Percentiles rank a stretch among this genome's conserved stretches.
phyloP scores from a whole-genome alignment of 2,888 invertebrate species.

The Mesopsocus fuscifrons region DNA sequence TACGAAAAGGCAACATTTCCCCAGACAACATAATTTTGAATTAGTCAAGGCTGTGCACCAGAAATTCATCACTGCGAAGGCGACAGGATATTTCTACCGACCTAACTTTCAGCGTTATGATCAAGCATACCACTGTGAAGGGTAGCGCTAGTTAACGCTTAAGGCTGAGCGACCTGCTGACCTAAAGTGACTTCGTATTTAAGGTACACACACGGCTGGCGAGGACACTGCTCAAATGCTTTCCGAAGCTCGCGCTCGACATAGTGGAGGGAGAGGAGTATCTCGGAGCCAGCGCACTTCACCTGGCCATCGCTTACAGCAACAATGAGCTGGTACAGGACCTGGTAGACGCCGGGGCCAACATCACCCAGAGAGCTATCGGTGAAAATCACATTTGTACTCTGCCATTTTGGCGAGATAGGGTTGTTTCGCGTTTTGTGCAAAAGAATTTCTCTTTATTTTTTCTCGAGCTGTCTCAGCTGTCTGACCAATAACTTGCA shows the following conservation, averaged over 20 bases:
- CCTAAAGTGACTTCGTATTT: no score
- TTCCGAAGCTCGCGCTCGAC: conserved; percentile 77
- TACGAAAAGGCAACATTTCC: conserved; percentile 3
- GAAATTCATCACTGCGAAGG: conserved; percentile 1
- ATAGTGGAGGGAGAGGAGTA: conserved; percentile 97
- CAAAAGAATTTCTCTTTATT: not conserved
- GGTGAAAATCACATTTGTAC: no score
- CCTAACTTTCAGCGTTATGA: not conserved
- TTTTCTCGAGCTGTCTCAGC: no score
- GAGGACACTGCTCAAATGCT: conserved; percentile 73
- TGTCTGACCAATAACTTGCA: no score
- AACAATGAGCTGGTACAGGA: conserved; percentile 91
- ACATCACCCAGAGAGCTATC: conserved; percentile 80
- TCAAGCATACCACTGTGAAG: not conserved
- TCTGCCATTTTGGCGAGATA: conserved; percentile 9
- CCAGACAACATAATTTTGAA: conserved; percentile 4
- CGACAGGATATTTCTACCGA: no score
- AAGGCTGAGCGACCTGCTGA: no score
- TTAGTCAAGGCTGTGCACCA: not conserved
- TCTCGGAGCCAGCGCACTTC: conserved; percentile 83
- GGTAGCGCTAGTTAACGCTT: conserved; percentile 21
- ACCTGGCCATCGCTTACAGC: conserved; percentile 89
- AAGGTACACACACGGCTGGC: conserved; percentile 66
- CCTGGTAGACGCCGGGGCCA: conserved; percentile 79
- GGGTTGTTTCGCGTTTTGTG: conserved; percentile 5